Conservation (phyloP, 2,888 invertebrate species). For the Pollenia angustigena region DNA sequence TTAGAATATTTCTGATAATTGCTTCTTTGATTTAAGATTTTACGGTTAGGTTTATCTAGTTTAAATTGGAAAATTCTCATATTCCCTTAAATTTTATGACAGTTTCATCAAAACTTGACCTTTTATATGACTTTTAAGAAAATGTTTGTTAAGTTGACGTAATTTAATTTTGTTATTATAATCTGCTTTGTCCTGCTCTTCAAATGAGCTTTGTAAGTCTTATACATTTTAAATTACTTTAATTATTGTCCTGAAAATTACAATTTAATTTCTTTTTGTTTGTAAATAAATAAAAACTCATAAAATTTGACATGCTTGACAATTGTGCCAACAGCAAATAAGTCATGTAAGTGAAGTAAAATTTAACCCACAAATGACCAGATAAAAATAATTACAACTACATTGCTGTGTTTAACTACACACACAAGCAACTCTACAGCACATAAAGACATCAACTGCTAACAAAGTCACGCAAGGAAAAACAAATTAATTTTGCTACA, state of each 20-base stretch:
- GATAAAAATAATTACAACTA: constrained; percentile 1
- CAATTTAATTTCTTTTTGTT: not conserved
- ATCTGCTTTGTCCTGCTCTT: too few species aligned
- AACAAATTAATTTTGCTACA: constrained; percentile 54
- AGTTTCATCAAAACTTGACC: too few species aligned
- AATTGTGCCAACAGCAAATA: constrained; percentile 39
- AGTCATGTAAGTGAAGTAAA: constrained; percentile 59
- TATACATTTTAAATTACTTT: too few species aligned
- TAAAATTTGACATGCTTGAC: constrained; percentile 4
- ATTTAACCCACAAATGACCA: constrained; percentile 53
- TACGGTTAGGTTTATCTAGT: too few species aligned
- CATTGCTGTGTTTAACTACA: not conserved
- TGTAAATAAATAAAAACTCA: not conserved
- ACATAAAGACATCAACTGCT: not conserved
- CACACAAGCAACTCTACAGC: not conserved
- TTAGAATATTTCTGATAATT: too few species aligned
- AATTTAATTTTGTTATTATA: too few species aligned
- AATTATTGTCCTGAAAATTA: not conserved
- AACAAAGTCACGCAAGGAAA: constrained; percentile 44
- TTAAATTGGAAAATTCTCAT: too few species aligned
- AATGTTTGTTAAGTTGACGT: too few species aligned
- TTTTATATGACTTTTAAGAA: too few species aligned
- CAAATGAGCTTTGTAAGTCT: too few species aligned
- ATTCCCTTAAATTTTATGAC: too few species aligned
- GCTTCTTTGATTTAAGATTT: too few species aligned